Conservation (phyloP, 2,888 invertebrate species). For the Meteorus cinctellus region DNA sequence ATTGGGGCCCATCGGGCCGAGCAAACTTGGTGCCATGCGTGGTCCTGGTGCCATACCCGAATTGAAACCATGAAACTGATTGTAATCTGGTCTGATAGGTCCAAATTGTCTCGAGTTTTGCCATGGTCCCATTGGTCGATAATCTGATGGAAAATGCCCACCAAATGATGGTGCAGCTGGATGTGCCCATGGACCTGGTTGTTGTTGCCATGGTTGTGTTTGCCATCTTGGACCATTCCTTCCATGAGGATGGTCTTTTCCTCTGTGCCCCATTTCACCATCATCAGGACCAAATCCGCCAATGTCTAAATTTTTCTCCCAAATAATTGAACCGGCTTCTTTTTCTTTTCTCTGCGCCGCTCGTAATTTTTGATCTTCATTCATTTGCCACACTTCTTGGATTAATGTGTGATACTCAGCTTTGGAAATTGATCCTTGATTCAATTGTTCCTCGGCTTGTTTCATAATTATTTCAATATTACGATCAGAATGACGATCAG, state of each 20-base stretch:
- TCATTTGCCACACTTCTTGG: constrained; percentile 85
- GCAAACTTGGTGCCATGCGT: constrained; percentile 57
- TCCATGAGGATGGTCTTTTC: constrained; percentile 67
- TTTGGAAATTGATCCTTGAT: constrained; percentile 83
- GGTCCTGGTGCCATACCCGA: constrained; percentile 63
- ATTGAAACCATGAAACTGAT: constrained; percentile 65
- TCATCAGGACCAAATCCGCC: constrained; percentile 52
- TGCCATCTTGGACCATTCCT: constrained; percentile 69
- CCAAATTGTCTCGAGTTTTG: constrained; percentile 69
- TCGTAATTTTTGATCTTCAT: constrained; percentile 84
- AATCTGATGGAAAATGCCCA: constrained; percentile 64
- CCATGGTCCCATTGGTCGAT: constrained; percentile 68
- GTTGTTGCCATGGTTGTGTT: constrained; percentile 66
- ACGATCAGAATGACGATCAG: constrained; percentile 75
- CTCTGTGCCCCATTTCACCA: constrained; percentile 71
- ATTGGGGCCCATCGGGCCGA: constrained; percentile 59
- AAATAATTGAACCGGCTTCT: constrained; percentile 74
- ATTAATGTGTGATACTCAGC: constrained; percentile 85
- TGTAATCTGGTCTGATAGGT: constrained; percentile 68
- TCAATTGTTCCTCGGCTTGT: constrained; percentile 87
- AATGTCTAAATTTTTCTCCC: constrained; percentile 64
- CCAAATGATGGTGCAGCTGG: constrained; percentile 68
- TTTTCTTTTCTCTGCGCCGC: constrained; percentile 85
- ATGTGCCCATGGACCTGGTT: constrained; percentile 63
- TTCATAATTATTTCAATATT: constrained; percentile 86